A percentile compares a stretch with the other conserved stretches of the same genome.
Conservation (phyloP, 2,888 invertebrate genomes). For the Caenorhabditis macrosperma region DNA sequence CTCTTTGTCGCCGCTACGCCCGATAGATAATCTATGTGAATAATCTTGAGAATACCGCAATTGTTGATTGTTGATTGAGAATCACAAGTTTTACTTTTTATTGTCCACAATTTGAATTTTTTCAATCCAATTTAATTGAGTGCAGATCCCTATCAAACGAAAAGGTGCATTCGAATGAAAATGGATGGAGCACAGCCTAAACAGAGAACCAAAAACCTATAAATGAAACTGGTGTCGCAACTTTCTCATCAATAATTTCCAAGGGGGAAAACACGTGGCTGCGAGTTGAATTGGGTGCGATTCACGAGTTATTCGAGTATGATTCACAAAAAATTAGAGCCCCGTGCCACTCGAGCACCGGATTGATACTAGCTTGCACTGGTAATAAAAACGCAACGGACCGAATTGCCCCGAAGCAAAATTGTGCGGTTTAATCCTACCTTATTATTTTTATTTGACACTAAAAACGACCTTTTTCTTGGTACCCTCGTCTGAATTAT, state of each 20-base stretch:
- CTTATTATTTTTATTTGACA: neutral
- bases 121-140: too few relatives aligned
- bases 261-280: constrained; percentile 14
- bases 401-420: neutral
- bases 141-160: neutral
- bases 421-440: neutral
- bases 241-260: constrained; percentile 32
- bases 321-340: neutral
- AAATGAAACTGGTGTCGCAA: constrained; percentile 21
- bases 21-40: too few relatives aligned
- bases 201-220: constrained; percentile 7
- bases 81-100: too few relatives aligned
- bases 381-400: neutral
- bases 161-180: neutral
- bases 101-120: too few relatives aligned
- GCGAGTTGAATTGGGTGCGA: constrained; percentile 16
- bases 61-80: too few relatives aligned
- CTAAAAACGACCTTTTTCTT: neutral
- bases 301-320: neutral
- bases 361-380: neutral
- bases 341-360: neutral
- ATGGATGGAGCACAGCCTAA: neutral
- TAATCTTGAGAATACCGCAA: too few relatives aligned
- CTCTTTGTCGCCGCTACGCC: too few relatives aligned
- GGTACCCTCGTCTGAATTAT: too few relatives aligned